Evolutionary conservation across 2,797 vertebrate species (phyloP).

Genomic region (Liparis tanakae): DNA sequence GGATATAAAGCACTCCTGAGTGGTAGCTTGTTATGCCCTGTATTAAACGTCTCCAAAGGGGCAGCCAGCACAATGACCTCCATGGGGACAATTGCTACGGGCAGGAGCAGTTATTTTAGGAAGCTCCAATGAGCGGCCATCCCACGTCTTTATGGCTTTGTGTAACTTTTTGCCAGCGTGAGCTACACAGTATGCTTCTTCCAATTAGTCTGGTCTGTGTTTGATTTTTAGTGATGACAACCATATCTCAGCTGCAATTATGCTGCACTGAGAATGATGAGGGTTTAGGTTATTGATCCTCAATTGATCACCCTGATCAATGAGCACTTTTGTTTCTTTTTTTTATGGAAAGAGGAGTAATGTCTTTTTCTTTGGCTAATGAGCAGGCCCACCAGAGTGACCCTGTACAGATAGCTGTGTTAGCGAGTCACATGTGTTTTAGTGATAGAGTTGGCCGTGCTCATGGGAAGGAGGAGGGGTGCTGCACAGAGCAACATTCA

Average conservation of each 20-base stretch:
- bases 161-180: conserved; percentile 69
- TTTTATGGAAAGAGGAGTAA: conserved; percentile 80
- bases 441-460: conserved; percentile 48
- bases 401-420: conserved; percentile 63
- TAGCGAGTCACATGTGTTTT: conserved; percentile 55
- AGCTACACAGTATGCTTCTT: conserved; percentile 72
- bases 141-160: conserved; percentile 73
- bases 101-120: conserved; percentile 78
- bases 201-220: conserved; percentile 81
- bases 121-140: conserved; percentile 57
- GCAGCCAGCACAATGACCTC: conserved; percentile 75
- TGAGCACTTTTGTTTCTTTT: conserved; percentile 84
- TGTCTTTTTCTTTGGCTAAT: conserved; percentile 74
- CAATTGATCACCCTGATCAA: conserved; percentile 85
- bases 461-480: conserved; percentile 52
- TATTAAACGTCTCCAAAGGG: conserved; percentile 75
- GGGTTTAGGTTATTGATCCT: conserved; percentile 86
- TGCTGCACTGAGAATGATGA: conserved; percentile 84
- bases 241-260: conserved; percentile 86
- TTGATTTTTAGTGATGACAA: conserved; percentile 86
- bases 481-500: conserved; percentile 60
- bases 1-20: conserved; percentile 60
- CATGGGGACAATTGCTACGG: conserved; percentile 79
- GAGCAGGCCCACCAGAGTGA: conserved; percentile 64
- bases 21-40: conserved; percentile 50